Percentiles rank a stretch among this genome's conserved stretches.
Evolutionary conservation across 2,113 vertebrate species (phyloP).

Genomic region (Ceratotherium simum): DNA sequence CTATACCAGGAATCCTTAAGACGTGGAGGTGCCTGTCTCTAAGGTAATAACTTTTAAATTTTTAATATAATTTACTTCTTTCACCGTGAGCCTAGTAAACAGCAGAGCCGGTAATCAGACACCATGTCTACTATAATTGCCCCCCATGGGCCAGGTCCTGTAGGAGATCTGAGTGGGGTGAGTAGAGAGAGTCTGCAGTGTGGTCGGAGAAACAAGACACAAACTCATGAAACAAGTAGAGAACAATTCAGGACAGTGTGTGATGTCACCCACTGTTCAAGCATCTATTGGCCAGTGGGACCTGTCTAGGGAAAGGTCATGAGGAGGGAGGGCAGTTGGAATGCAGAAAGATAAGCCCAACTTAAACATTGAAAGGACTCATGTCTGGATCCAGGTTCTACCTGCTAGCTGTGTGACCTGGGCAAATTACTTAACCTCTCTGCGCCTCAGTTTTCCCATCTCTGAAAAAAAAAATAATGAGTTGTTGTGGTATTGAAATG

Average conservation of each 20-base stretch:
- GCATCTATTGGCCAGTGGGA: background rate
- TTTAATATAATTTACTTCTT: too few species aligned
- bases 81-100: background rate
- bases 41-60: too few species aligned
- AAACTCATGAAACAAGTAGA: background rate
- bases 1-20: too few species aligned
- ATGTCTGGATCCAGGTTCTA: conserved; percentile 9
- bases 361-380: background rate
- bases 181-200: background rate
- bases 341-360: background rate
- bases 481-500: background rate
- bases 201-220: background rate
- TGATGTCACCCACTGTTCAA: background rate
- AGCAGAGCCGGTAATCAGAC: background rate
- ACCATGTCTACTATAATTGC: background rate
- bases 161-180: background rate
- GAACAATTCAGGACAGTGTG: background rate
- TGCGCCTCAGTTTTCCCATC: background rate
- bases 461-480: background rate
- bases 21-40: too few species aligned
- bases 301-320: background rate
- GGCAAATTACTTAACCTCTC: background rate
- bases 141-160: background rate
- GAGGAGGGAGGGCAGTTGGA: background rate
- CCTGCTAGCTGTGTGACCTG: background rate